Percentiles rank a stretch among this genome's conserved stretches.
These are phyloP conservation scores for Drosophila albomicans DNA, from an alignment of 1,140 invertebrate species.

Conservation along the genomic window DNA sequence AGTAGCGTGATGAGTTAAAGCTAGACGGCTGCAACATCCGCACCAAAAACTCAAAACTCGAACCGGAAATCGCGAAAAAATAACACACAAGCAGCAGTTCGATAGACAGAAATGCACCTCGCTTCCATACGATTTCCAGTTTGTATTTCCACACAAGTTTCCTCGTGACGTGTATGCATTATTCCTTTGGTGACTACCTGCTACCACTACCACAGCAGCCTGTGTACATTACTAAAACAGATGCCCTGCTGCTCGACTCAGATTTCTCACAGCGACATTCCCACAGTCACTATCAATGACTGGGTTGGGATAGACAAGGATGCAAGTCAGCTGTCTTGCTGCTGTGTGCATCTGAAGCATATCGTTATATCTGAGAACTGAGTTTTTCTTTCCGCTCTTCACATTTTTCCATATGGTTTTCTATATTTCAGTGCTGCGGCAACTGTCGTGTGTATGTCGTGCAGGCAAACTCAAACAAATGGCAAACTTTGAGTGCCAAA, in stretches of 20 bases:
- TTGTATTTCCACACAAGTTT: no score
- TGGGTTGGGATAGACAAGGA: conserved; percentile 13
- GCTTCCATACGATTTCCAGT: no score
- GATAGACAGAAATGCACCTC: no score
- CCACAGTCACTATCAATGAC: conserved; percentile 68
- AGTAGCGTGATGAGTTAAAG: no score
- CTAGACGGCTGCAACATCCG: no score
- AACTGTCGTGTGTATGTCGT: conserved; percentile 66
- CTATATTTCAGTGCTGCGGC: conserved; percentile 55
- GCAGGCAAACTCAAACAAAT: conserved; percentile 49
- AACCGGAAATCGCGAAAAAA: no score
- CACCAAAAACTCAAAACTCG: no score
- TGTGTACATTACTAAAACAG: conserved; percentile 14
- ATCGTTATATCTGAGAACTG: conserved; percentile 8
- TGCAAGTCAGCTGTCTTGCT: conserved; percentile 40
- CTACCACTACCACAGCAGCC: no score
- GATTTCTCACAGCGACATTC: conserved; percentile 75
- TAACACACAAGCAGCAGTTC: no score
- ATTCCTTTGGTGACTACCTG: no score
- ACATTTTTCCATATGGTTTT: conserved; percentile 78
- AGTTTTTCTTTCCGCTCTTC: conserved; percentile 51
- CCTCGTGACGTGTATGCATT: no score
- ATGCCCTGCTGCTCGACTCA: conserved; percentile 42
- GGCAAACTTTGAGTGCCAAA: conserved; percentile 55
- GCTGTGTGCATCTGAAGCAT: conserved; percentile 37